Evolutionary conservation across 2,888 invertebrate genomes (phyloP).

Genomic region (Eupithecia dodoneata): DNA sequence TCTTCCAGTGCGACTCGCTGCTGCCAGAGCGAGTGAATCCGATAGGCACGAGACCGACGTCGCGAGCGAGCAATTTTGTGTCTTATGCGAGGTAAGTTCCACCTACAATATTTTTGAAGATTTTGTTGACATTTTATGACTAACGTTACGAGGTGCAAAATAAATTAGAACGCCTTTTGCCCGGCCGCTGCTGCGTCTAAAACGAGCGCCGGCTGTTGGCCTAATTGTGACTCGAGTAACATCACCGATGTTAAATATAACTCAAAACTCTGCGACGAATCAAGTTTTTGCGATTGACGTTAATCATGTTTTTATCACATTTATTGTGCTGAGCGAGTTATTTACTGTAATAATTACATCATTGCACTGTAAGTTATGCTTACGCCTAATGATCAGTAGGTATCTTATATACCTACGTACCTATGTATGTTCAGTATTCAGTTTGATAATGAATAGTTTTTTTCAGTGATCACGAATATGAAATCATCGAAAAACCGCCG

Average conservation of each 20-base stretch:
- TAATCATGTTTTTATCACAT: slow-evolving; percentile 44
- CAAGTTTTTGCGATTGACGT: slow-evolving; percentile 62
- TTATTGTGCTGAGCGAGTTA: slow-evolving; percentile 52
- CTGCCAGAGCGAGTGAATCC: slow-evolving; percentile 90
- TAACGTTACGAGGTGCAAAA: slow-evolving; percentile 64
- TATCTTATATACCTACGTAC: too few relatives aligned
- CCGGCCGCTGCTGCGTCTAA: slow-evolving; percentile 81
- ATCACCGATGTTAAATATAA: slow-evolving; percentile 77
- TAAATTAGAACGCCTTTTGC: slow-evolving; percentile 66
- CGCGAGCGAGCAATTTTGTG: slow-evolving; percentile 82
- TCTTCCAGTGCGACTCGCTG: slow-evolving; percentile 91
- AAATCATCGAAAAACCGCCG: slow-evolving; percentile 91
- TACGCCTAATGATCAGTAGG: slow-evolving; percentile 16
- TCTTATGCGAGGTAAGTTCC: slow-evolving; percentile 74
- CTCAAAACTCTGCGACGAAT: slow-evolving; percentile 65
- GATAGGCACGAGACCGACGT: slow-evolving; percentile 86
- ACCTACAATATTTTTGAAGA: slow-evolving; percentile 54
- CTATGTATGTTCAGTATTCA: slow-evolving; percentile 3
- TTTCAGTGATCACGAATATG: slow-evolving; percentile 96
- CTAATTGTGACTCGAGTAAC: slow-evolving; percentile 79
- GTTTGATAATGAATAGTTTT: slow-evolving; percentile 36
- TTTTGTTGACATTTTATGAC: slow-evolving; percentile 67
- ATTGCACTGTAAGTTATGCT: slow-evolving; percentile 6
- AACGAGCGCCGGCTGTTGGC: slow-evolving; percentile 80
- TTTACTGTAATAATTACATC: slow-evolving; percentile 30